Base-by-base conservation (phyloP, 2,888 invertebrate genomes). In the Drosophila kambysellisi region DNA sequence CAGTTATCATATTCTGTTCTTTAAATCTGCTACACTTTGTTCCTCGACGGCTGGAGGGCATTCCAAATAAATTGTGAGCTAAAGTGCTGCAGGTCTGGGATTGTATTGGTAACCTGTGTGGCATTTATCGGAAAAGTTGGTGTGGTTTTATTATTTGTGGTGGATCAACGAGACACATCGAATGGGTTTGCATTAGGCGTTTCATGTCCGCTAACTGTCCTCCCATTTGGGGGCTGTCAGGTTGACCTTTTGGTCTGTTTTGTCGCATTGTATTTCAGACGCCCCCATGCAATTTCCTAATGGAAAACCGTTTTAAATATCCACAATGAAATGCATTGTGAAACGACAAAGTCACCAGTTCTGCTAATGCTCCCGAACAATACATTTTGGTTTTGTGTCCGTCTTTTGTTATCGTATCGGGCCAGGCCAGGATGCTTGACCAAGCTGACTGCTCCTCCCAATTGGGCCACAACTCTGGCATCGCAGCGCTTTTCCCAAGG, bases 281-380 rank as follows among this genome's bases (percentile, higher is more conserved):
- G 8, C 39, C 65, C 32, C 57, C 56, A 41, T 63, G 82, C 84
- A 83, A 83, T 83, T 79, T 82, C 70, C 89, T 85, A 83, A 83
- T 83, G 86, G 80, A 76, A 63, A 70, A 56, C 48, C 62, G 77
- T 65, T 88, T 90, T 69, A 72, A 63, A 71, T 85, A 88, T 88
- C 79, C 61, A 60, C 68, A 81, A 69, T 71, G 61, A 67, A 75
- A 69, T 69, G 88, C 75, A 87, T 74, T 88, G 84, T 71, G 61
- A 32, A 32, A 59, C 25, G 62, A 8, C 11, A 46, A n/a, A 50
- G 63, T 73, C 43, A 48, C 32, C 59, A 70, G 56, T 62, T 74
- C 64, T n/a, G 60, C 50, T 51, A 46, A 64, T 54, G 77, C 63
- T 50, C 51, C 63, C 20, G 60, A 70, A 71, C 72, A 76, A 76